Conservation (phyloP, 2,797 vertebrate species). For the Telmatherina bonti region DNA sequence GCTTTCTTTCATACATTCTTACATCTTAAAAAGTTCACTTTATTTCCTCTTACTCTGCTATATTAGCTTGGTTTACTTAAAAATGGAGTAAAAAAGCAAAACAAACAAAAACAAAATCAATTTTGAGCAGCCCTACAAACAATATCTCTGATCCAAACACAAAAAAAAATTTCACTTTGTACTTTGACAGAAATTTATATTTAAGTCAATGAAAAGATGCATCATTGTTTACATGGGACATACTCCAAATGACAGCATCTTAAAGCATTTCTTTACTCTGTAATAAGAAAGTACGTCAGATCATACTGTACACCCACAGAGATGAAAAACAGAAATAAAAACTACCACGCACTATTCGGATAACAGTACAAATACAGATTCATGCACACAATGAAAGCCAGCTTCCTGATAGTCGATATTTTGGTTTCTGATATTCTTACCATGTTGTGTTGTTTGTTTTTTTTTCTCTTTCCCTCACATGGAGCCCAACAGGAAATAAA, state of each 20-base stretch:
- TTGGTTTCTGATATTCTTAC: constrained; percentile 82
- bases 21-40: neutral
- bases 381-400: constrained; percentile 87
- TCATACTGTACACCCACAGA: constrained; percentile 65
- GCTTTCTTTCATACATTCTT: neutral
- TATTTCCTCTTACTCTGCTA: neutral
- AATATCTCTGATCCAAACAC: constrained; percentile 19
- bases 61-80: neutral
- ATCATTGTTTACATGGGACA: constrained; percentile 41
- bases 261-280: constrained; percentile 56
- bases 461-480: constrained; percentile 52
- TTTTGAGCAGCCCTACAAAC: neutral
- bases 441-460: constrained; percentile 75
- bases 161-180: constrained; percentile 10
- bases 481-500: neutral
- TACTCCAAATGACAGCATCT: constrained; percentile 41
- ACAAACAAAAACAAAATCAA: neutral
- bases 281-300: constrained; percentile 43
- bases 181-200: constrained; percentile 18
- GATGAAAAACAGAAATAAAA: constrained; percentile 57
- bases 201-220: constrained; percentile 41
- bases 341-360: constrained; percentile 72
- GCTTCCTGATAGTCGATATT: constrained; percentile 83
- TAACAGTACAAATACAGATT: constrained; percentile 84
- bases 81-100: neutral